A percentile compares a stretch with the other conserved stretches of the same genome.
phyloP scores from a whole-genome alignment of 1,140 invertebrate species.

The Orussus abietinus region DNA sequence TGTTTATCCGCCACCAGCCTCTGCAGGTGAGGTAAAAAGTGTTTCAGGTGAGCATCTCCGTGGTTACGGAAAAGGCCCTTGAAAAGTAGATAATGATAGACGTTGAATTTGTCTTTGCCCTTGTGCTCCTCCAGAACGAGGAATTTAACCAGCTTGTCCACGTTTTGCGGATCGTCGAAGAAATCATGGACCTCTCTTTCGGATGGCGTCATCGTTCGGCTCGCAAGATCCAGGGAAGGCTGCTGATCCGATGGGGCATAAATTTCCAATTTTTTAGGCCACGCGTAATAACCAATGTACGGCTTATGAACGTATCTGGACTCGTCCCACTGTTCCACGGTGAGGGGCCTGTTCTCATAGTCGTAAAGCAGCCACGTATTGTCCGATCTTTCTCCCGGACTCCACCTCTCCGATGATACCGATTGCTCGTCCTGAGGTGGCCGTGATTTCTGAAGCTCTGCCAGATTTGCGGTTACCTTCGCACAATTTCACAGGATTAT shows the following conservation, averaged over 20 bases:
- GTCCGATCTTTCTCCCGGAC: conserved; percentile 59
- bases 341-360: conserved; percentile 56
- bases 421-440: conserved; percentile 14
- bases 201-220: conserved; percentile 52
- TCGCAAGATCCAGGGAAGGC: conserved; percentile 53
- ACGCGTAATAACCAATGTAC: conserved; percentile 74
- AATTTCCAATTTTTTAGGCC: conserved; percentile 67
- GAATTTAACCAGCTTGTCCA: conserved; percentile 71
- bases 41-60: conserved; percentile 62
- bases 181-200: conserved; percentile 68
- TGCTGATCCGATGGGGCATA: conserved; percentile 64
- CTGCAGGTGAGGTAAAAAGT: conserved; percentile 65
- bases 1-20: conserved; percentile 64
- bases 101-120: conserved; percentile 75
- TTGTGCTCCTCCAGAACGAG: conserved; percentile 84
- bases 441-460: background rate
- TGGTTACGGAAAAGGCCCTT: conserved; percentile 79
- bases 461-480: conserved; percentile 7
- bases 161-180: conserved; percentile 66
- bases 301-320: conserved; percentile 66
- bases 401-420: conserved; percentile 19
- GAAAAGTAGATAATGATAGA: conserved; percentile 64
- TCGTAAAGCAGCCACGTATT: conserved; percentile 76
- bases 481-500: conserved; percentile 4
- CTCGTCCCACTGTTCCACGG: conserved; percentile 71